phyloP scores from a whole-genome alignment of 2,113 vertebrate species.

The Odobenus rosmarus region DNA sequence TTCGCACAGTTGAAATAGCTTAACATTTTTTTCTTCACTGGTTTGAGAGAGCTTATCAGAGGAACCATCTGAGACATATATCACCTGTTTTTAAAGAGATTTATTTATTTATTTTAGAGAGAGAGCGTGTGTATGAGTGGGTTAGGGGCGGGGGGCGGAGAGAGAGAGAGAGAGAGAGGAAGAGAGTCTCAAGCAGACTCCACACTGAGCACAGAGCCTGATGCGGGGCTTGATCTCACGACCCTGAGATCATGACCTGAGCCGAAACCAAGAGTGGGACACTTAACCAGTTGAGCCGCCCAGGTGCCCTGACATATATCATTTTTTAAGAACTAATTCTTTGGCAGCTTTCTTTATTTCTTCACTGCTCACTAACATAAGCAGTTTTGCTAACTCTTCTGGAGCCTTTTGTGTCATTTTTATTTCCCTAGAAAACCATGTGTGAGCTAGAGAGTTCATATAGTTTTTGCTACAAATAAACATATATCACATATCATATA shows the following conservation, averaged over 20 bases:
- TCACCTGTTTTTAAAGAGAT: background rate
- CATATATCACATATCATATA: background rate
- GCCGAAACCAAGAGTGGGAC: background rate
- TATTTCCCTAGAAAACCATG: background rate
- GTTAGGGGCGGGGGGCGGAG: no score
- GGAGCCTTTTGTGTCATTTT: background rate
- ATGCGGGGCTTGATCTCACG: background rate
- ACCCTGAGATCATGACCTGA: background rate
- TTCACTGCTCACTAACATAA: background rate
- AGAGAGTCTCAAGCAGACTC: background rate
- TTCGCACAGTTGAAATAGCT: background rate
- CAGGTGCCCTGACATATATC: background rate
- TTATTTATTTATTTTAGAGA: background rate
- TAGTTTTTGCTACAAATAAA: background rate
- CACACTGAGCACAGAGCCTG: background rate
- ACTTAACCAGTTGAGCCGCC: background rate
- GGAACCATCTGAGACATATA: background rate
- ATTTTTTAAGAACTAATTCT: background rate
- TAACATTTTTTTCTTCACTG: background rate
- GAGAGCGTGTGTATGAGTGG: no score
- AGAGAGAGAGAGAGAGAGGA: background rate
- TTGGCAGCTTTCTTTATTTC: background rate
- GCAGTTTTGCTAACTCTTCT: background rate
- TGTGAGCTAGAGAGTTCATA: background rate
- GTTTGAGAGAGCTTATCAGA: background rate